Base-by-base conservation (phyloP, 2,797 vertebrate genomes). In the Cuculus canorus region DNA sequence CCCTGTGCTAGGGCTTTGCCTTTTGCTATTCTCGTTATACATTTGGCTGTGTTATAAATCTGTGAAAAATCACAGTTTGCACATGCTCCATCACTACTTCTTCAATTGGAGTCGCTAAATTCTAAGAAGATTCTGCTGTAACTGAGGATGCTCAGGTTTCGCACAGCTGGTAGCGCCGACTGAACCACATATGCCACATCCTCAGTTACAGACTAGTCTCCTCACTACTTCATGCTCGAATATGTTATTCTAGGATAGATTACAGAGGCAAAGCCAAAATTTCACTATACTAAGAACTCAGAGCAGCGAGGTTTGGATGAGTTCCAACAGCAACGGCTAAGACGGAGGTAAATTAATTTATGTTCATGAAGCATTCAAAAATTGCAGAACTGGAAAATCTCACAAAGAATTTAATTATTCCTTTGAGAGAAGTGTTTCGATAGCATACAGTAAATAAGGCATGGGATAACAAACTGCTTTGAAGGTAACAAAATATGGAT, bases 1-100 rank as follows among this genome's bases (percentile, higher is more conserved):
- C 64, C 60, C 78, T 47, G 2, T 90, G 24, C 5, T 72, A 64
- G 37, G 45, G 71, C 69, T 95, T 85, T 94, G 96, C 90, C 69
- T 96, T 93, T 97, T 93, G 71, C 88, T 92, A 80, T 96, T 95
- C 88, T 94, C 0, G 39, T 92, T 94, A 71, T n/a, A 87, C 84
- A 63, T 93, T 95, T 96, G 96, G 95, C 95, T 94, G 73, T 80
- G 70, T 68, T 94, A 11, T 75, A 96, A 92, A 71, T 65, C 88
- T 96, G 94, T 89, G 92, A 97, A 96, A 97, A 96, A 87, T 96
- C 94, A 89, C 91, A 89, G 95, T 94, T 96, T 97, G 94, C 92
- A 97, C 92, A 94, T 96, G 83, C 69, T 96, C 78, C 82, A 81
- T 92, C 94, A 80, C 86, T 95, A 87, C 90, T 80, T 93, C 92